These are phyloP conservation scores for Pilophorus perplexus DNA, from an alignment of 2,888 invertebrate species.

Conservation along the genomic window DNA sequence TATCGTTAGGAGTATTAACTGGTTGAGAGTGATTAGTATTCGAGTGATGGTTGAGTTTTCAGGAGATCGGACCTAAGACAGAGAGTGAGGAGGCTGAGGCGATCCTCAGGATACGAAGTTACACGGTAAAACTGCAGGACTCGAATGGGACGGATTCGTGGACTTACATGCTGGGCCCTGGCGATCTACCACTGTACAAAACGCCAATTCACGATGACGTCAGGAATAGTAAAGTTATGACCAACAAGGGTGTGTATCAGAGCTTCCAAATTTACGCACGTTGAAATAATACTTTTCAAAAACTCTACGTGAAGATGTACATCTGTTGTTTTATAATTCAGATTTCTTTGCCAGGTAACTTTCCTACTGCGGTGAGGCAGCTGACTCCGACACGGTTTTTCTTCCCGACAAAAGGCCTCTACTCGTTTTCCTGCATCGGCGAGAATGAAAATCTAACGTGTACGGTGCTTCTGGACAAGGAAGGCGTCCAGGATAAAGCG, in stretches of 20 bases:
- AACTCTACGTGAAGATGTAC: neutral
- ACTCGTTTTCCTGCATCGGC: conserved; percentile 48
- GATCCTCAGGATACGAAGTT: conserved; percentile 57
- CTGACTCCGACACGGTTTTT: conserved; percentile 59
- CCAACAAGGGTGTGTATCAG: conserved; percentile 29
- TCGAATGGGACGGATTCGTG: conserved; percentile 41
- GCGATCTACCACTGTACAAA: conserved; percentile 45
- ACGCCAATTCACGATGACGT: conserved; percentile 13
- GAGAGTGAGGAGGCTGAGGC: conserved; percentile 46
- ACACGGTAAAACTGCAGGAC: conserved; percentile 54
- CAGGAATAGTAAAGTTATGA: conserved; percentile 24
- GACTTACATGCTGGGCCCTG: conserved; percentile 45
- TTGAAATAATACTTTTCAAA: neutral
- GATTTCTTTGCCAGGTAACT: conserved; percentile 40
- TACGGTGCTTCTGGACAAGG: conserved; percentile 28
- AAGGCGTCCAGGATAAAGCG: conserved; percentile 14
- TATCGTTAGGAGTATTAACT: no score
- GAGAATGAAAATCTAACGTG: conserved; percentile 36
- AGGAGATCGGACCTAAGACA: conserved; percentile 47
- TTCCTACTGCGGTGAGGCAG: conserved; percentile 54
- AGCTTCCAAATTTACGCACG: no score
- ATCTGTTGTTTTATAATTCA: neutral
- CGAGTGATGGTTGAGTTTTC: conserved; percentile 40
- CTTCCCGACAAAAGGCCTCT: conserved; percentile 63
- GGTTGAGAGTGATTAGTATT: conserved; percentile 29